phyloP scores from a whole-genome alignment of 2,797 vertebrate species.

The Margarornis squamiger region DNA sequence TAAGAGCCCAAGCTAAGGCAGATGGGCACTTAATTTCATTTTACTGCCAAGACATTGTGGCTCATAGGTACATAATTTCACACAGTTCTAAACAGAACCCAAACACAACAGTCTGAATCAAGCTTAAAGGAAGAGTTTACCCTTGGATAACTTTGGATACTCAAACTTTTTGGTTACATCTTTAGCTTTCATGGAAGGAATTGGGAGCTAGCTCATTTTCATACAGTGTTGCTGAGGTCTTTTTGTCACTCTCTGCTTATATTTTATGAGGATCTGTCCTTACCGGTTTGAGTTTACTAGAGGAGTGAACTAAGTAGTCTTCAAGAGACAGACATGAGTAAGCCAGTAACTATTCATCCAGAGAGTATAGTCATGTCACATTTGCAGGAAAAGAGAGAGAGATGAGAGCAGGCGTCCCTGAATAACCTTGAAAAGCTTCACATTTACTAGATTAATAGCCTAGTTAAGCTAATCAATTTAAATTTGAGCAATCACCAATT shows the following conservation, averaged over 20 bases:
- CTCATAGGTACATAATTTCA: slow-evolving; percentile 28
- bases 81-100: slow-evolving; percentile 12
- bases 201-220: neutral
- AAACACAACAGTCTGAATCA: neutral
- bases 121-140: neutral
- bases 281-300: neutral
- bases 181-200: neutral
- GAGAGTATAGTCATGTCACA: neutral
- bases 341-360: neutral
- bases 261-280: neutral
- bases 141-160: neutral
- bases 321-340: neutral
- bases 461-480: neutral
- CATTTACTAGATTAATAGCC: neutral
- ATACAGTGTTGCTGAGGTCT: neutral
- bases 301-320: neutral
- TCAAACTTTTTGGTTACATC: neutral
- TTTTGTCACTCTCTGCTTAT: neutral
- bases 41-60: neutral
- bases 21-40: slow-evolving; percentile 44
- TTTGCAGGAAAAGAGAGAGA: neutral
- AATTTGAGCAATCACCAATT: neutral
- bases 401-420: neutral
- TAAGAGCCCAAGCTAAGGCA: neutral
- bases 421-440: slow-evolving; percentile 1